Evolutionary conservation across 2,113 vertebrate genomes (phyloP), one percentile per base, ranked within the genome.

Genomic region (Xiphophorus hellerii): DNA sequence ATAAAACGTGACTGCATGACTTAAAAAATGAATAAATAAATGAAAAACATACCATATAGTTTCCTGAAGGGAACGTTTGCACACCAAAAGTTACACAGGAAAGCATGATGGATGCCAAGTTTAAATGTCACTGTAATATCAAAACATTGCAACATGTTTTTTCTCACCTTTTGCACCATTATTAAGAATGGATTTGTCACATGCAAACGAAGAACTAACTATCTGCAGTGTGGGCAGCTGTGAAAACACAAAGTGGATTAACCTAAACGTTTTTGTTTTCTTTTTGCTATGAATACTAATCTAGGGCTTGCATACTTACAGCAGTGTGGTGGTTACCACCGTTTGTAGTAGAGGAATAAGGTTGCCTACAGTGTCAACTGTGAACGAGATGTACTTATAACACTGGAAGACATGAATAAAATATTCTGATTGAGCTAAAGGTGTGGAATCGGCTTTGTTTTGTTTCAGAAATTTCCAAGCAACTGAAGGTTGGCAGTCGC

Each of bases 201-300:
- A 48, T 51, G 42, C 66, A 69, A 54, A 25, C 10, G 4, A 64
- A 69, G 42, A 58, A 54, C 14, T 1, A 80, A 73, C 25, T 60
- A 33, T 44, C 33, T 77, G 48, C 51, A 68, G 27, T 27, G 54
- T 69, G 37, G 71, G 74, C 75, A 81, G 87, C 77, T 81, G 74
- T 73, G 65, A 44, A 70, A 67, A 31, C 77, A 12, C 51, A 42
- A 66, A 29, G 33, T 63, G 63, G 66, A 80, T 22, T 66, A 5
- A 48, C 66, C 37, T 73, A 15, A 67, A 60, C 30, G 31, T 42
- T 69, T 20, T 25, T 54, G 22, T 25, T 54, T 51, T 51, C 44
- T 51, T 54, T 54, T 54, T 22, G 48, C 48, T 20, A 13, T 14
- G 27, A 17, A 15, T 61, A 15, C 54, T 65, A n/a, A 62, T 44